Evolutionary conservation across 2,797 vertebrate genomes (phyloP).

Genomic region (Chiloscyllium punctatum): DNA sequence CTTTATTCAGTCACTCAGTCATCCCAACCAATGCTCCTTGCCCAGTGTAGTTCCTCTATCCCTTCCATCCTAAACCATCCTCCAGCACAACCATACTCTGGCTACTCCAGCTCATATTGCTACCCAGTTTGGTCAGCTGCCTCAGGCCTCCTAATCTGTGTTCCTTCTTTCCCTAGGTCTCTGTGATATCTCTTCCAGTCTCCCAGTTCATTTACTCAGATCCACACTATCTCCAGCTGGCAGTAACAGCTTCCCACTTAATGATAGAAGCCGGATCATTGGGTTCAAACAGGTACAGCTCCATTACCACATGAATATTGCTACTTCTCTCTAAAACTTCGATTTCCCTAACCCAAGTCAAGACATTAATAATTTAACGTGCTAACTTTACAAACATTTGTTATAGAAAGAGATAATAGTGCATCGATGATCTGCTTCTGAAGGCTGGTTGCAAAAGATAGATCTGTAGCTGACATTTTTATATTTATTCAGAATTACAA

Average conservation of each 20-base stretch:
- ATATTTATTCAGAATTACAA: too few relatives aligned
- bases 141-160: neutral
- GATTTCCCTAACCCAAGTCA: neutral
- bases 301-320: neutral
- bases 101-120: neutral
- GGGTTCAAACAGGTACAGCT: neutral
- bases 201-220: neutral
- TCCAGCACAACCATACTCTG: neutral
- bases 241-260: neutral
- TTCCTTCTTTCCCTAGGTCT: neutral
- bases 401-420: neutral
- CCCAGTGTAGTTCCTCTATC: neutral
- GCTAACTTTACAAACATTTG: neutral
- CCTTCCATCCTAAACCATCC: neutral
- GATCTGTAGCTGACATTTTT: too few relatives aligned
- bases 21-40: neutral
- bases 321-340: neutral
- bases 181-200: neutral
- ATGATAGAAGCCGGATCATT: neutral
- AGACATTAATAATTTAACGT: neutral
- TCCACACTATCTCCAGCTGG: neutral
- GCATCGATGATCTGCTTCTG: neutral
- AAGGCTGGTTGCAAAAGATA: too few relatives aligned
- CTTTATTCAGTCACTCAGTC: neutral
- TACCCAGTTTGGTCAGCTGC: neutral